Conservation (phyloP, 2,797 vertebrate species). For the Tokudaia muenninki region DNA sequence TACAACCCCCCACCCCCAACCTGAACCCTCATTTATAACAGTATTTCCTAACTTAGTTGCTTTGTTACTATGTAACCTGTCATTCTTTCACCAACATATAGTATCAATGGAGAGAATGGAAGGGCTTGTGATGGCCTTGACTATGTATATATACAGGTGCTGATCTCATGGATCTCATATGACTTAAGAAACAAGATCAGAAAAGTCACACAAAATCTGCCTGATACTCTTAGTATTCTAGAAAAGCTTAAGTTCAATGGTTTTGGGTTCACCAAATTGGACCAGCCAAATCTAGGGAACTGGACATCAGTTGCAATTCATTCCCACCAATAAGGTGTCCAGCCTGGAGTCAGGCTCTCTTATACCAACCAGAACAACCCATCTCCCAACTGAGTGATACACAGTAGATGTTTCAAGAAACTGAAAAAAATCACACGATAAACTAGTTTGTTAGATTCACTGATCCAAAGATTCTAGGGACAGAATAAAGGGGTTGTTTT, state of each 20-base stretch:
- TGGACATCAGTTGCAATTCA: background rate
- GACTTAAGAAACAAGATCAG: background rate
- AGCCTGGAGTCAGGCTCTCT: background rate
- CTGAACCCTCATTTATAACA: background rate
- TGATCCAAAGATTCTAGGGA: background rate
- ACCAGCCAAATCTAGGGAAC: background rate
- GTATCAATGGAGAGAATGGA: background rate
- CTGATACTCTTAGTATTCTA: too few relatives aligned
- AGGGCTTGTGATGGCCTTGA: background rate
- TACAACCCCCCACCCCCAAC: background rate
- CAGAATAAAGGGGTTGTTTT: background rate
- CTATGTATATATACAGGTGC: too few relatives aligned
- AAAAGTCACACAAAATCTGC: background rate
- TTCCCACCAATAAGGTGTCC: too few relatives aligned
- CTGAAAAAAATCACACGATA: background rate
- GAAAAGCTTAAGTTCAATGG: too few relatives aligned
- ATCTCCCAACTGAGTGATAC: background rate
- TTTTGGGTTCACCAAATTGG: background rate
- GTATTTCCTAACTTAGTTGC: background rate
- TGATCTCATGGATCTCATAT: too few relatives aligned
- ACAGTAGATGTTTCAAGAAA: background rate
- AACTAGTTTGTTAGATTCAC: background rate
- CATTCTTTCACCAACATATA: background rate
- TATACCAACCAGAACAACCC: too few relatives aligned
- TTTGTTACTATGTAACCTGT: background rate